Conservation (phyloP, 2,113 vertebrate genomes). For the Dolichotis patagonum region DNA sequence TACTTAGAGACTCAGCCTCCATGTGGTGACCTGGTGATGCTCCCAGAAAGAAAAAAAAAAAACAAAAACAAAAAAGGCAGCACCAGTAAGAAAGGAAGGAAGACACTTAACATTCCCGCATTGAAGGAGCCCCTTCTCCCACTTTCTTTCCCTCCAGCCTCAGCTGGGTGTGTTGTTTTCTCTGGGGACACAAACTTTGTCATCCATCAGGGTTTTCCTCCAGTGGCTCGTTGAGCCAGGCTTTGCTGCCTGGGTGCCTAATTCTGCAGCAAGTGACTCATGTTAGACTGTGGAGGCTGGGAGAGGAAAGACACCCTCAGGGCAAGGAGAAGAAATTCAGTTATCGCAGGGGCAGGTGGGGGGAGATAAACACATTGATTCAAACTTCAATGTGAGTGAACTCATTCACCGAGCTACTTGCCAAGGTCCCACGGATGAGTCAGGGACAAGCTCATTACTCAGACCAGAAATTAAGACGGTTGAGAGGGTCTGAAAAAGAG, state of each 20-base stretch:
- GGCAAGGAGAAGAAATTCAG: conserved; percentile 61
- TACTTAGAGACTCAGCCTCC: neutral
- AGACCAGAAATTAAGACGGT: neutral
- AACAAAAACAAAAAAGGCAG: too few relatives aligned
- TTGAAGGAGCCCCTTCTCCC: neutral
- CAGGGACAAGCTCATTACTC: neutral
- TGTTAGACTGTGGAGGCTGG: conserved; percentile 42
- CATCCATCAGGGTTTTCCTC: neutral
- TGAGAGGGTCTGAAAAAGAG: too few relatives aligned
- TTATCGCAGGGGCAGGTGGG: conserved; percentile 39
- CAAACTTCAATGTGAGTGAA: neutral
- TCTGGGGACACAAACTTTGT: neutral
- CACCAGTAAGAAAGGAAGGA: neutral
- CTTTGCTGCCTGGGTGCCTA: conserved; percentile 29
- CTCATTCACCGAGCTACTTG: neutral
- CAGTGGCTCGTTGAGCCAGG: neutral
- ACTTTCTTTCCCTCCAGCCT: neutral
- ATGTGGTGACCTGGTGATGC: neutral
- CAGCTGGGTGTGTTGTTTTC: accelerated
- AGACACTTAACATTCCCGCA: accelerated
- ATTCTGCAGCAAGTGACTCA: conserved; percentile 69
- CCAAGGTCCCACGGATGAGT: neutral
- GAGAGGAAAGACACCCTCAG: conserved; percentile 64
- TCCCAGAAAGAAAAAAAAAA: neutral
- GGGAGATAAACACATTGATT: conserved; percentile 44